A percentile compares a stretch with the other conserved stretches of the same genome.
Conservation (phyloP, 2,113 vertebrate species). For the Entelurus aequoreus region DNA sequence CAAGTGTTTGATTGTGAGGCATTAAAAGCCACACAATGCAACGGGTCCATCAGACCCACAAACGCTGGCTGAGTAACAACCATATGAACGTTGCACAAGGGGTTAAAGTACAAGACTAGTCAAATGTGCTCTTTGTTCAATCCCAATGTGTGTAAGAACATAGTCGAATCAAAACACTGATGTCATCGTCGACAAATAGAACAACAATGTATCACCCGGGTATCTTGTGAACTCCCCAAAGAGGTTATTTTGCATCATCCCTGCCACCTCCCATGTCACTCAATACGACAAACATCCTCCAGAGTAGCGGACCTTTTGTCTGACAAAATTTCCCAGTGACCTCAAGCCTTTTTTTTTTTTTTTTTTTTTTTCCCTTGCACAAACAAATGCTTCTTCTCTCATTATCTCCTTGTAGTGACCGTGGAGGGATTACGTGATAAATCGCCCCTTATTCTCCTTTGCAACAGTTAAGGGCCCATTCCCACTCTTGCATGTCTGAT, state of each 20-base stretch:
- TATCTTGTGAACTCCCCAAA: not conserved
- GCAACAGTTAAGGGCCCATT: constrained; percentile 54
- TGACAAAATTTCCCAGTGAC: constrained; percentile 25
- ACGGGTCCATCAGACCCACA: too few species aligned
- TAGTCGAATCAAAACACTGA: not conserved
- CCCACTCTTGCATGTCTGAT: constrained; percentile 71
- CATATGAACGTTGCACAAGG: too few species aligned
- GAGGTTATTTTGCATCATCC: constrained; percentile 1
- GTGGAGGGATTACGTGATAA: constrained; percentile 64
- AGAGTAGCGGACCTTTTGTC: constrained; percentile 35
- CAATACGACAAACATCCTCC: constrained; percentile 17
- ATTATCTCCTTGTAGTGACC: constrained; percentile 46
- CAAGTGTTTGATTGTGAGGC: too few species aligned
- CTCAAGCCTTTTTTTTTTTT: constrained; percentile 26
- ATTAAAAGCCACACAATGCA: too few species aligned
- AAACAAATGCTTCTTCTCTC: constrained; percentile 43
- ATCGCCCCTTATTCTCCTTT: constrained; percentile 61
- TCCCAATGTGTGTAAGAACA: too few species aligned
- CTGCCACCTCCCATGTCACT: constrained; percentile 14
- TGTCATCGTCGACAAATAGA: not conserved
- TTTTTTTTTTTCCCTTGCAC: constrained; percentile 5
- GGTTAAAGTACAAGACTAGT: too few species aligned
- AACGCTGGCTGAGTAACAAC: too few species aligned
- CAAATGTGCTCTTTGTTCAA: too few species aligned
- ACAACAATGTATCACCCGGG: not conserved